Base-by-base conservation (phyloP, 2,113 vertebrate species). In the Caranx melampygus region DNA sequence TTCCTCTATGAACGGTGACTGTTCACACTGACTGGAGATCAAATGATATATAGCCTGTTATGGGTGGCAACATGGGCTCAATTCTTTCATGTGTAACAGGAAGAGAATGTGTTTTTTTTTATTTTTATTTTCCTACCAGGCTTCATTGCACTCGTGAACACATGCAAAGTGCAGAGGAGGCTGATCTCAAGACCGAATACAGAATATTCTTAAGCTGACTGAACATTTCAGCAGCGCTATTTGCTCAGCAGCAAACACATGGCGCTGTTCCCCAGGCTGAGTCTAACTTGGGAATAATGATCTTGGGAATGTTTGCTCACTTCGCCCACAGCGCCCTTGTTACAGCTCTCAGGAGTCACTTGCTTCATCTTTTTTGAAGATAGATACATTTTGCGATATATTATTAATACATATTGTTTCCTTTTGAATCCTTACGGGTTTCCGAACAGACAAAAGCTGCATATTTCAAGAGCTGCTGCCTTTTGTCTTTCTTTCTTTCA, bases 211-310 rank as follows among this genome's bases (percentile, higher is more conserved):
- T 68, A 57, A 69, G 69, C 55, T 72, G 49, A 75, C 66, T 16
- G 75, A 87, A 74, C 67, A 75, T 78, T 75, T 81, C 63, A 44
- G 68, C 40, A 2, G 31, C 47, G 62, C 37, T 89, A 62, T 91
- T 91, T 90, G 83, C 84, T 89, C 44, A 89, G 87, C 65, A 51
- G 78, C 76, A 75, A 82, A 83, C 75, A 54, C 73, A 63, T 8
- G 26, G 65, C 51, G 42, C 35, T 3, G 3, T 49, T 86, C 89
- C 89, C 68, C 59, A 52, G 87, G 82, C 85, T 52, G 34, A 78
- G 51, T 84, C 89, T 86, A 90, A 87, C 85, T 87, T 83, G 76
- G 83, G 85, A 90, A 86, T 91, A 92, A 90, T 86, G 72, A 90
- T 91, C 88, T 81, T 62, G 82, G 75, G 80, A 89, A 76, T 91